Conservation (phyloP, 2,797 vertebrate species). For the Sebastes steindachneri region DNA sequence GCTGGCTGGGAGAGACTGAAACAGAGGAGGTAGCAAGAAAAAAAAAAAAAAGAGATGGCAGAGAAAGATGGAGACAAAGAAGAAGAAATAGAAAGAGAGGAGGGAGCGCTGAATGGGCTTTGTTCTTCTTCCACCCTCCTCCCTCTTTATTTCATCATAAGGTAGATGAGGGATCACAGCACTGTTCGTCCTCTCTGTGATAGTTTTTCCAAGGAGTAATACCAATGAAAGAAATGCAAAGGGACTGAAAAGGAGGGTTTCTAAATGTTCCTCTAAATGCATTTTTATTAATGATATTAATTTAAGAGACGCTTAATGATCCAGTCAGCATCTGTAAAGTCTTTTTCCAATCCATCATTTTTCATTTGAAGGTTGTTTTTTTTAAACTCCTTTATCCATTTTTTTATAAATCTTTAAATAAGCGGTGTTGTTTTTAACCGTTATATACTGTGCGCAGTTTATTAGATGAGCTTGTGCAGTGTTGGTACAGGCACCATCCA, state of each 20-base stretch:
- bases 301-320: constrained; percentile 46
- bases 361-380: background rate
- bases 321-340: constrained; percentile 37
- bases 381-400: background rate
- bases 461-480: constrained; percentile 20
- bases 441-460: constrained; percentile 7
- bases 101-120: constrained; percentile 87
- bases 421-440: constrained; percentile 13
- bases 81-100: constrained; percentile 35
- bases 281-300: constrained; percentile 46
- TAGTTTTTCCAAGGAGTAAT: constrained; percentile 43
- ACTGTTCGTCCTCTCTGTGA: constrained; percentile 66
- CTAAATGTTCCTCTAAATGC: constrained; percentile 27
- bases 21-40: constrained; percentile 27
- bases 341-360: constrained; percentile 9
- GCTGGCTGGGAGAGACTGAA: constrained; percentile 39
- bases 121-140: constrained; percentile 85
- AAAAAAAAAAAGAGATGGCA: constrained; percentile 4
- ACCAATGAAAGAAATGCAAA: constrained; percentile 19
- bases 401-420: constrained; percentile 36
- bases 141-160: constrained; percentile 74
- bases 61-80: constrained; percentile 55
- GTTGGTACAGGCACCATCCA: constrained; percentile 56
- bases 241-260: constrained; percentile 5
- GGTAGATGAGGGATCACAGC: constrained; percentile 83